Base-by-base conservation (phyloP, 2,113 vertebrate genomes). In the Gulo gulo region DNA sequence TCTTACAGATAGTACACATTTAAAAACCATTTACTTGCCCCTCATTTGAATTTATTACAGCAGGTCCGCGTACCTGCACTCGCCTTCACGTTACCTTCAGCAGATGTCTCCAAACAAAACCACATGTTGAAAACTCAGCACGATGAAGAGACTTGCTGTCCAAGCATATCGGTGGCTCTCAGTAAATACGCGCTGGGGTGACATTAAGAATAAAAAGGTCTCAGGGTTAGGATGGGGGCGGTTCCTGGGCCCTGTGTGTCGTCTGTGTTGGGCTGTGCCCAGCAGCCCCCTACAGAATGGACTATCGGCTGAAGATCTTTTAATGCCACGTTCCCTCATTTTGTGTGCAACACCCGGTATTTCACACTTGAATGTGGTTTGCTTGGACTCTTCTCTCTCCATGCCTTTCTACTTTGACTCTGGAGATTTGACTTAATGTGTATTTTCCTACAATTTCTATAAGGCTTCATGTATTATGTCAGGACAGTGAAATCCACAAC, bases 231-330 rank as follows among this genome's bases (percentile, higher is more conserved):
- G 21, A 6, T 29, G 15, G 26, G 6, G 50, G 18, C 20, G 1
- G 0, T 47, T 45, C 29, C 2, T 0, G 1, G 1, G 1, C 26
- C 14, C 26, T 15, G 0, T 14, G 1, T 15, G 24, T 69, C 23
- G 0, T 2, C 24, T 1, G 73, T n/a, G 50, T 42, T 6, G n/a
- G 0, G 13, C 55, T 29, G 36, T 45, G 74, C 47, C 67, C 16
- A 0, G 0, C 7, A 2, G 0, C n/a, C 34, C 1, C 9, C 6
- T 0, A 18, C 26, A 8, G 42, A 57, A 0, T 0, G 7, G 29
- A 10, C 4, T 24, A 36, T 21, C 11, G 26, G 76, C 26, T 0
- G 55, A 23, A 4, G 14, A 24, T 31, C 31, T 15, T 50, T 15
- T 4, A 31, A 6, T 45, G 3, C 18, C 82, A 6, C 18, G 16